These are phyloP conservation scores for Stichopus horrens DNA, from an alignment of 53 echinoderm and acorn worm genomes.

Conservation along the genomic window DNA sequence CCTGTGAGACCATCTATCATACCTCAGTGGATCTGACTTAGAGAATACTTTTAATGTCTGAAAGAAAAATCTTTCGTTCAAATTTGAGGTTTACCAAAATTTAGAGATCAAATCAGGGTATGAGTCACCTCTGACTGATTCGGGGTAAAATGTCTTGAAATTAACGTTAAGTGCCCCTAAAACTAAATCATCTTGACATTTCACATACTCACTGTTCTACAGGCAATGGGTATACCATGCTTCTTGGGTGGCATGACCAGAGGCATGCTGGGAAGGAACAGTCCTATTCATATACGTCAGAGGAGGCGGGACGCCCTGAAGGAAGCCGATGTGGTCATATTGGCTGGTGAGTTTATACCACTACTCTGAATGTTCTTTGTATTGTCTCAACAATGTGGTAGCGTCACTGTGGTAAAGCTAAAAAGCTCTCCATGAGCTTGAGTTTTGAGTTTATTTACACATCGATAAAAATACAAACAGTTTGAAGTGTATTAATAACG, in stretches of 20 bases:
- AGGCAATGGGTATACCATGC: slow-evolving; percentile 93
- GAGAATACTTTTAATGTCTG: no score
- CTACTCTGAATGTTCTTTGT: neutral
- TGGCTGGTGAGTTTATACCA: slow-evolving; percentile 61
- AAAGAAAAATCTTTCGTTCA: no score
- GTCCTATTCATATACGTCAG: slow-evolving; percentile 94
- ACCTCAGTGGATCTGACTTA: no score
- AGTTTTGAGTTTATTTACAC: neutral
- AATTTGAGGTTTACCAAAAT: no score
- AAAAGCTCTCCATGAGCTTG: neutral
- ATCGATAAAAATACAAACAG: neutral
- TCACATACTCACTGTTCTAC: neutral
- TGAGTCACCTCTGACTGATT: no score
- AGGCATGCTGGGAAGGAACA: slow-evolving; percentile 98
- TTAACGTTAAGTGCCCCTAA: no score
- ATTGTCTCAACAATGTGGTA: neutral
- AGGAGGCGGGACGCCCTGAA: slow-evolving; percentile 83
- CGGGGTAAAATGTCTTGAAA: no score
- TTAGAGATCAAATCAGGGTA: no score
- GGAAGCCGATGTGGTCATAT: slow-evolving; percentile 92
- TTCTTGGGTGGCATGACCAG: slow-evolving; percentile 97
- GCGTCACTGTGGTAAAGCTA: neutral
- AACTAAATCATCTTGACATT: no score
- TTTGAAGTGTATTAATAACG: no score
- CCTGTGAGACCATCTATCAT: no score